A percentile compares a stretch with the other conserved stretches of the same genome.
Conservation (phyloP, 2,888 invertebrate genomes). For the Dioctria rufipes region DNA sequence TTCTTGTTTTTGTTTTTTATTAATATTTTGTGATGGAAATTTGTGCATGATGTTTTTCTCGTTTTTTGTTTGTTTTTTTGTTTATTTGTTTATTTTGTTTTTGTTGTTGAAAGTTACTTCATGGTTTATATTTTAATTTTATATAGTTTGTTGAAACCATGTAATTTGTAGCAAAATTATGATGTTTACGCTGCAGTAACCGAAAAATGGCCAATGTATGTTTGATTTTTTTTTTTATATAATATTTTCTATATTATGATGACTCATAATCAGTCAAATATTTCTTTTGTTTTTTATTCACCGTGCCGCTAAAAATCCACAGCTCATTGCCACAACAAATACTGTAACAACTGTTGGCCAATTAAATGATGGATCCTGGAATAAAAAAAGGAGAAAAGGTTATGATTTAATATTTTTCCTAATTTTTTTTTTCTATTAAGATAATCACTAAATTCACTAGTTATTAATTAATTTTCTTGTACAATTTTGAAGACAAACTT, state of each 20-base stretch:
- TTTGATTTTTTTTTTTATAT: background rate
- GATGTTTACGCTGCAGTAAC: slow-evolving; percentile 5
- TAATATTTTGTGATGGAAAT: slow-evolving; percentile 33
- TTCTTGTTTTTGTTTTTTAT: background rate
- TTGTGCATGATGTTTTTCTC: slow-evolving; percentile 44
- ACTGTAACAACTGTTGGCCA: slow-evolving; percentile 72
- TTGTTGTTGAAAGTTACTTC: slow-evolving; percentile 33
- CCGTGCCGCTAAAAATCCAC: slow-evolving; percentile 71
- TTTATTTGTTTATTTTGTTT: background rate
- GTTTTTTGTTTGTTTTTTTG: background rate
- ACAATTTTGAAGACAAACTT: no score
- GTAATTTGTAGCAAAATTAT: slow-evolving; percentile 12
- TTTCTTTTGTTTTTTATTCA: slow-evolving; percentile 63
- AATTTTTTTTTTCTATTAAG: background rate
- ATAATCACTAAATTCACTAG: background rate
- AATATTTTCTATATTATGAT: slow-evolving; percentile 1
- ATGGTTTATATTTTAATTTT: background rate
- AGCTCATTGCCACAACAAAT: slow-evolving; percentile 71
- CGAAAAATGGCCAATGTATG: background rate
- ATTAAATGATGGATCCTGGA: slow-evolving; percentile 69
- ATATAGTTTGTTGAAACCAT: slow-evolving; percentile 28
- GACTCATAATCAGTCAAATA: slow-evolving; percentile 13
- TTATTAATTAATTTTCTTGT: no score
- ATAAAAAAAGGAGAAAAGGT: slow-evolving; percentile 54
- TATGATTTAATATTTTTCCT: slow-evolving; percentile 3